Conservation (phyloP, 1,140 invertebrate species). For the Papilio glaucus region DNA sequence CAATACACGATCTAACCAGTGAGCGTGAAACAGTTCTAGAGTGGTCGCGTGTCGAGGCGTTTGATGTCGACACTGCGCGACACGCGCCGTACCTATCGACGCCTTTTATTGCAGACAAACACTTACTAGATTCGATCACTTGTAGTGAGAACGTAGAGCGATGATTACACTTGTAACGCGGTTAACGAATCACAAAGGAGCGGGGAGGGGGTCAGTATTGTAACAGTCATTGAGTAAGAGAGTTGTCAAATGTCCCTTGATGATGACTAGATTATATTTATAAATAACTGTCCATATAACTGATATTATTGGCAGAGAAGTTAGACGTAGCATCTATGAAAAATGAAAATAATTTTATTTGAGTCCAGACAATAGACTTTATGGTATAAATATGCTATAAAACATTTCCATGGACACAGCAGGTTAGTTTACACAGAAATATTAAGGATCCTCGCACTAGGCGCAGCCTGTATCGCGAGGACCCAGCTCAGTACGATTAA, state of each 20-base stretch:
- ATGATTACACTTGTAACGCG: slow-evolving; percentile 19
- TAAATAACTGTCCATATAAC: not conserved
- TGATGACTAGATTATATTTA: too few relatives aligned
- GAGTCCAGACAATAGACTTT: too few relatives aligned
- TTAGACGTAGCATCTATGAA: too few relatives aligned
- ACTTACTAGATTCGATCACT: slow-evolving; percentile 28
- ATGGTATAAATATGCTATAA: too few relatives aligned
- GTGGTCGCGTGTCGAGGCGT: slow-evolving; percentile 20
- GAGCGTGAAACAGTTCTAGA: slow-evolving; percentile 23
- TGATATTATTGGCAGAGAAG: not conserved
- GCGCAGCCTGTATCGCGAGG: too few relatives aligned
- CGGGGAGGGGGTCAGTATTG: not conserved
- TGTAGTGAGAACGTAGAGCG: not conserved
- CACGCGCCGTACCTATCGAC: slow-evolving; percentile 13
- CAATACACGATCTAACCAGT: slow-evolving; percentile 29
- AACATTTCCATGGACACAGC: too few relatives aligned
- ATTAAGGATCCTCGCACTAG: too few relatives aligned
- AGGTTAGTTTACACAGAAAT: too few relatives aligned
- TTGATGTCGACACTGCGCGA: slow-evolving; percentile 23
- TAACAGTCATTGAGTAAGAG: not conserved
- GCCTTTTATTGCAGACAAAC: slow-evolving; percentile 27
- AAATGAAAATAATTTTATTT: too few relatives aligned
- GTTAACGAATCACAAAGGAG: slow-evolving; percentile 23
- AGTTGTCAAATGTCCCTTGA: too few relatives aligned
- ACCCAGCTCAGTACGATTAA: too few relatives aligned